Conservation (phyloP, 1,140 invertebrate species). For the Cotesia chilonis region DNA sequence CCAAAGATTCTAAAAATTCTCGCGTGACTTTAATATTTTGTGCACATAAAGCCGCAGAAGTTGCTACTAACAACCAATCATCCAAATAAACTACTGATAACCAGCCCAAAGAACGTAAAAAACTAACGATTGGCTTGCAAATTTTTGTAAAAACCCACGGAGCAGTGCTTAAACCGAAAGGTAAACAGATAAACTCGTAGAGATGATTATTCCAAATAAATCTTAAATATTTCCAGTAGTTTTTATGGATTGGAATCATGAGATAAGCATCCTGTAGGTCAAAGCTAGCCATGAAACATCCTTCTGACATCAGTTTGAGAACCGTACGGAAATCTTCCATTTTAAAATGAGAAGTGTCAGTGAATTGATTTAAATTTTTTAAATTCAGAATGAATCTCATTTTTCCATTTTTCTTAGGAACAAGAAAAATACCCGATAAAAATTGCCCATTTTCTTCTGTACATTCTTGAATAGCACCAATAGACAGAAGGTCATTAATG, state of each 20-base stretch:
- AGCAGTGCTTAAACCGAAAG: neutral
- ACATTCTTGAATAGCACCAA: no score
- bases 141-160: constrained; percentile 2
- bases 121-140: neutral
- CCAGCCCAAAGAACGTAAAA: neutral
- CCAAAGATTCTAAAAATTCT: neutral
- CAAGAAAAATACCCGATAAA: no score
- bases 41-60: neutral
- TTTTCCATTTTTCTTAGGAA: no score
- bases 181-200: neutral
- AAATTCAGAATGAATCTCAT: neutral
- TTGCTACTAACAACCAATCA: neutral
- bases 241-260: neutral
- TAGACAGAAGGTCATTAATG: no score
- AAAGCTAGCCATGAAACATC: neutral
- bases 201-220: neutral
- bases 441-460: no score
- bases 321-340: neutral
- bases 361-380: neutral
- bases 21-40: neutral
- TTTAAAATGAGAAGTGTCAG: neutral
- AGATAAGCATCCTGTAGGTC: constrained; percentile 5
- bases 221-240: neutral
- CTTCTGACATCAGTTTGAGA: neutral
- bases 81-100: neutral